These are phyloP conservation scores for Dicentrarchus labrax DNA, from an alignment of 2,113 vertebrate genomes.

Conservation along the genomic window DNA sequence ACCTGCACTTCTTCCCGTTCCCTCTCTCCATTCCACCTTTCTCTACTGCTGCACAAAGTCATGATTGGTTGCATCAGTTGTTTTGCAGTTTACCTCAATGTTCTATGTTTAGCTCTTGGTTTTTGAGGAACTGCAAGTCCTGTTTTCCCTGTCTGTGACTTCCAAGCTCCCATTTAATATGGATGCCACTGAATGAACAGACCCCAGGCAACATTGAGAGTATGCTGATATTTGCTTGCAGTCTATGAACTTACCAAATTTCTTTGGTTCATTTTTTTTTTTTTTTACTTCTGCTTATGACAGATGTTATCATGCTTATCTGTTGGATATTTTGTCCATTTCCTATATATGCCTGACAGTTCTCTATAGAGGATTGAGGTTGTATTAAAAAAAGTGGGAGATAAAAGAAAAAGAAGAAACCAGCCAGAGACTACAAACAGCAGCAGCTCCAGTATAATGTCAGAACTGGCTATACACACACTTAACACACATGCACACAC, in stretches of 20 bases:
- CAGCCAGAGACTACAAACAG: constrained; percentile 30
- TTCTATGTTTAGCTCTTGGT: not conserved
- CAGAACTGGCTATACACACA: constrained; percentile 27
- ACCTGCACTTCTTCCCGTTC: not conserved
- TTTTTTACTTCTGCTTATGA: not conserved
- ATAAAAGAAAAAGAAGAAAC: constrained; percentile 4
- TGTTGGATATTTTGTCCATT: constrained; percentile 15
- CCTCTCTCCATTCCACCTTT: not conserved
- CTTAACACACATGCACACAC: constrained; percentile 45
- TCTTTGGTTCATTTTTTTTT: not conserved
- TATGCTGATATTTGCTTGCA: not conserved
- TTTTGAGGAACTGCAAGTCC: not conserved
- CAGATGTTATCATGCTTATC: constrained; percentile 5
- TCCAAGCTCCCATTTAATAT: not conserved
- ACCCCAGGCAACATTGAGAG: not conserved
- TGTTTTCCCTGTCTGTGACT: not conserved
- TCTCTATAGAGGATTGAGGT: not conserved
- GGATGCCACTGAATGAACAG: constrained; percentile 10
- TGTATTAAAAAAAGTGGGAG: constrained; percentile 29
- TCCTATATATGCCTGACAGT: constrained; percentile 11
- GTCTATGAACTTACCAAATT: not conserved
- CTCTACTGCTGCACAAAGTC: not conserved
- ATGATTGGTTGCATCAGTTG: not conserved
- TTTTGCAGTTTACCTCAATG: not conserved
- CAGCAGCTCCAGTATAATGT: constrained; percentile 35